A percentile compares a stretch with the other conserved stretches of the same genome.
Conservation (phyloP, 2,113 vertebrate genomes). For the Sus scrofa region DNA sequence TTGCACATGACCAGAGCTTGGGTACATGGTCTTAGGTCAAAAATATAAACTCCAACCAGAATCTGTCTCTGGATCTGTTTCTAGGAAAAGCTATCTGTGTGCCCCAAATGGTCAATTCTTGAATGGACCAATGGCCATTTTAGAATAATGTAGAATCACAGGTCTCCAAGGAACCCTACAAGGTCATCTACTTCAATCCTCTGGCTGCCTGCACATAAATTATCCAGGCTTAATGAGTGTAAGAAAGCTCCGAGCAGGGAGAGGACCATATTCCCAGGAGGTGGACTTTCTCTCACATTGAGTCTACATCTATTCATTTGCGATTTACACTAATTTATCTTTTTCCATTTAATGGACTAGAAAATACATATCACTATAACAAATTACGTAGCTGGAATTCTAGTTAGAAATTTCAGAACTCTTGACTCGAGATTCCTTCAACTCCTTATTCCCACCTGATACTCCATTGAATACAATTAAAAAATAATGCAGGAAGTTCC, state of each 20-base stretch:
- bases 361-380: background rate
- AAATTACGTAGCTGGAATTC: background rate
- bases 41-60: constrained; percentile 42
- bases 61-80: background rate
- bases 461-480: background rate
- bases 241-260: background rate
- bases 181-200: constrained; percentile 30
- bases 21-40: background rate
- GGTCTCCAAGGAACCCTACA: background rate
- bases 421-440: background rate
- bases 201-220: constrained; percentile 33
- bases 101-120: constrained; percentile 45
- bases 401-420: background rate
- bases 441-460: background rate
- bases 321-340: background rate
- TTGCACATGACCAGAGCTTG: background rate
- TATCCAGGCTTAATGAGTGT: background rate
- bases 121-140: constrained; percentile 33
- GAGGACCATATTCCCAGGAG: background rate
- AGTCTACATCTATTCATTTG: background rate
- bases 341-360: background rate
- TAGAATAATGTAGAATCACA: constrained; percentile 46
- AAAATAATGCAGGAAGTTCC: background rate
- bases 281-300: background rate
- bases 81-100: background rate